Percentiles rank a stretch among this genome's conserved stretches.
Conservation (phyloP, 2,113 vertebrate species). For the Thalassarche chlororhynchos region DNA sequence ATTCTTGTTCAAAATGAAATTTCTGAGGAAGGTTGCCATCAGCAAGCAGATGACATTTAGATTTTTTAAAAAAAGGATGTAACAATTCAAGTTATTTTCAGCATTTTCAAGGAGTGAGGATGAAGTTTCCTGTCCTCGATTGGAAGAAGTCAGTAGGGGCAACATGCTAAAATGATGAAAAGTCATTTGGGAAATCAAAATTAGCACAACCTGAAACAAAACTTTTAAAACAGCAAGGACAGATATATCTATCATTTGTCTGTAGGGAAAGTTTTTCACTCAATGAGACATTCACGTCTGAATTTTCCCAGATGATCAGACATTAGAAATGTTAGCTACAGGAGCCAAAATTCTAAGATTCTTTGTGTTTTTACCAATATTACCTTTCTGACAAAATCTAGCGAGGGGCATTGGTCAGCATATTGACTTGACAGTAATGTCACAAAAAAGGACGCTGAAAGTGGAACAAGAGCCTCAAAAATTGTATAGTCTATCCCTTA, state of each 20-base stretch:
- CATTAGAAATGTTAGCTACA: not conserved
- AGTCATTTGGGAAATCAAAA: not conserved
- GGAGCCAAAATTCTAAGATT: not conserved
- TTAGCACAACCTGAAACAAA: not conserved
- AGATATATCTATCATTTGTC: not conserved
- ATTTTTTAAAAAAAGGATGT: not conserved
- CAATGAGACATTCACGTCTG: not conserved
- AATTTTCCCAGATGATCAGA: not conserved
- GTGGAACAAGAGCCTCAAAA: not conserved
- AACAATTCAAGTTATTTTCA: not conserved
- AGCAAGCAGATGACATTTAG: not conserved
- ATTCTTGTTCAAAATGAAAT: not conserved
- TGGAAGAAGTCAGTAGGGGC: not conserved
- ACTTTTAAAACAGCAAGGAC: not conserved
- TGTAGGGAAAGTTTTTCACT: not conserved
- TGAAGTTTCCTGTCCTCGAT: not conserved
- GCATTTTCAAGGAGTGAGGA: not conserved
- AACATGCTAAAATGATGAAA: not conserved
- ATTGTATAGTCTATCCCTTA: not conserved
- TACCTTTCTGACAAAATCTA: not conserved
- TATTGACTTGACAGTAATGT: not conserved
- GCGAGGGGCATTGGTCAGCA: accelerated
- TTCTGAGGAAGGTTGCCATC: not conserved
- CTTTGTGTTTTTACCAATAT: not conserved
- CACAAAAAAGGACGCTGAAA: not conserved